Evolutionary conservation across 2,888 invertebrate species (phyloP).

Genomic region (Nemotelus pantherinus): DNA sequence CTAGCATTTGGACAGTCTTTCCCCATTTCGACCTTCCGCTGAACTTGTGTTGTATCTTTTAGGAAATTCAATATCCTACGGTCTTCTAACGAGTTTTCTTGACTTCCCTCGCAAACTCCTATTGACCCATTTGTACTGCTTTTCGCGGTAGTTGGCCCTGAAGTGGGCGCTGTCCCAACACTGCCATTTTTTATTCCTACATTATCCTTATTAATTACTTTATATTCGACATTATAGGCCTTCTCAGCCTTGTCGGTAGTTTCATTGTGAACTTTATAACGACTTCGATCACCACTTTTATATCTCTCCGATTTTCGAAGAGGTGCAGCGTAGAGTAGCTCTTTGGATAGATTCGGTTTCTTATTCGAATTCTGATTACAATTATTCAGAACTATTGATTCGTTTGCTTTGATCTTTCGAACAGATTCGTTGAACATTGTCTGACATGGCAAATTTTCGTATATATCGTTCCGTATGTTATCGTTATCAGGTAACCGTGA

Average conservation of each 20-base stretch:
- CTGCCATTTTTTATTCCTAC: constrained; percentile 56
- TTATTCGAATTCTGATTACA: constrained; percentile 55
- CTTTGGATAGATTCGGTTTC: constrained; percentile 59
- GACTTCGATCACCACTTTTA: constrained; percentile 60
- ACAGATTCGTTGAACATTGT: constrained; percentile 65
- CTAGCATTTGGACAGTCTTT: constrained; percentile 64
- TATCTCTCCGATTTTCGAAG: constrained; percentile 64
- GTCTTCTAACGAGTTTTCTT: constrained; percentile 59
- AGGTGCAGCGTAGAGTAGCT: constrained; percentile 64
- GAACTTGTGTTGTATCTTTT: constrained; percentile 64
- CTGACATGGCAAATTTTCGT: constrained; percentile 64
- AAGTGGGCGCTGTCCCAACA: background rate
- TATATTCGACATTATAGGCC: constrained; percentile 59
- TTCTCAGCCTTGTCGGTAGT: constrained; percentile 53
- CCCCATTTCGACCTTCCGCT: constrained; percentile 63
- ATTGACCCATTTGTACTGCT: constrained; percentile 49
- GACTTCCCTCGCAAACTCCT: background rate
- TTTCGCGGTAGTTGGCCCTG: constrained; percentile 54
- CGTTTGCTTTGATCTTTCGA: constrained; percentile 60
- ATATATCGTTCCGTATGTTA: constrained; percentile 64
- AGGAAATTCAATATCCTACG: constrained; percentile 64
- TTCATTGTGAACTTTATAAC: constrained; percentile 50
- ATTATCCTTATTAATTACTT: constrained; percentile 59
- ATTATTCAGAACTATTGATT: constrained; percentile 55
- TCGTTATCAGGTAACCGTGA: constrained; percentile 64